Evolutionary conservation across 2,888 invertebrate genomes (phyloP).

Genomic region (Pelosia muscerda): DNA sequence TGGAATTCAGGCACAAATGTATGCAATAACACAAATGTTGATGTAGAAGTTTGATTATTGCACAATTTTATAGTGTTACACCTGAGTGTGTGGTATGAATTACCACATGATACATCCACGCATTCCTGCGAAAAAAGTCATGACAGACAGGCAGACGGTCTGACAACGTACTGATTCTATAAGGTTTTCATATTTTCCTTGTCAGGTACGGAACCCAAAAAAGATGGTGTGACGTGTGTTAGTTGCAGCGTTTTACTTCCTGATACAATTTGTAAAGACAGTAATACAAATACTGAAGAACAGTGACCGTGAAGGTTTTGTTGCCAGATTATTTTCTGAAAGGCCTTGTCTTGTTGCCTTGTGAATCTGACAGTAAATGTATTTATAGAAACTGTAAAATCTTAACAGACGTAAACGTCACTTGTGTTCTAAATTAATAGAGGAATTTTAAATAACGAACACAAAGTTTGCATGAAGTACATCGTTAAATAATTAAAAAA

Average conservation of each 20-base stretch:
- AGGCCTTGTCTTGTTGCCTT: not conserved
- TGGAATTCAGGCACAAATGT: too few species aligned
- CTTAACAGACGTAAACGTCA: not conserved
- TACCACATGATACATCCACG: too few species aligned
- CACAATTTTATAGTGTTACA: too few species aligned
- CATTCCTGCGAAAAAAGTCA: too few species aligned
- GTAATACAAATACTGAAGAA: not conserved
- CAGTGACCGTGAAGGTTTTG: not conserved
- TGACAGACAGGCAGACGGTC: too few species aligned
- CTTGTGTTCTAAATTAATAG: not conserved
- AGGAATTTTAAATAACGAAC: not conserved
- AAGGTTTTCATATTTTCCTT: too few species aligned
- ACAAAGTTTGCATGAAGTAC: not conserved
- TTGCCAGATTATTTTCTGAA: not conserved
- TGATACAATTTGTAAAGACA: not conserved
- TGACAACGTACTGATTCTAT: too few species aligned
- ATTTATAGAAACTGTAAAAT: conserved; percentile 4
- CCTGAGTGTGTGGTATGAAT: too few species aligned
- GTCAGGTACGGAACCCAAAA: too few species aligned
- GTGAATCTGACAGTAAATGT: not conserved
- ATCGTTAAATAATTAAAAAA: not conserved
- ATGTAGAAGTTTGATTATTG: too few species aligned
- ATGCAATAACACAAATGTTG: too few species aligned
- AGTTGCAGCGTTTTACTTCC: not conserved
- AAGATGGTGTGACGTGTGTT: too few species aligned